These are phyloP conservation scores for Lagodon rhomboides DNA, from an alignment of 2,797 vertebrate genomes.

Conservation along the genomic window DNA sequence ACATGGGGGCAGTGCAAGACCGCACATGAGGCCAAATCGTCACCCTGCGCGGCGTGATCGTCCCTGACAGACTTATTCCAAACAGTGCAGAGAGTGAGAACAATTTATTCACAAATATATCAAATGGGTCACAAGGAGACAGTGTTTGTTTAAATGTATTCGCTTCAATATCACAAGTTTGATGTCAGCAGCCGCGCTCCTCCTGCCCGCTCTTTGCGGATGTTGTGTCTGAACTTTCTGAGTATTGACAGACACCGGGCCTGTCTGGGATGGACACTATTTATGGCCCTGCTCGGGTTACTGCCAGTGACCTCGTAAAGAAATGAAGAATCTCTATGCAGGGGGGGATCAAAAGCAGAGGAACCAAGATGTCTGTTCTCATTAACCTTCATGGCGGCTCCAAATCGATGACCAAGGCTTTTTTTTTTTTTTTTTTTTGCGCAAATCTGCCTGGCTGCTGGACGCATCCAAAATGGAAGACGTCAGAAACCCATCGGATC, in stretches of 20 bases:
- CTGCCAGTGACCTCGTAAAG: slow-evolving; percentile 80
- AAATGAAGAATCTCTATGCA: slow-evolving; percentile 74
- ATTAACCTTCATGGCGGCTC: slow-evolving; percentile 72
- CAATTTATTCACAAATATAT: slow-evolving; percentile 46
- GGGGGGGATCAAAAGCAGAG: slow-evolving; percentile 68
- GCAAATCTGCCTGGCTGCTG: slow-evolving; percentile 12
- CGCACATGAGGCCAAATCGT: slow-evolving; percentile 58
- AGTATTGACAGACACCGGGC: slow-evolving; percentile 78
- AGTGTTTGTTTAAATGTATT: slow-evolving; percentile 41
- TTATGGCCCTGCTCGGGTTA: slow-evolving; percentile 82
- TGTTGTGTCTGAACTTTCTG: slow-evolving; percentile 79
- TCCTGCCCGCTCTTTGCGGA: slow-evolving; percentile 61
- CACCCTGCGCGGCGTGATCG: slow-evolving; percentile 21
- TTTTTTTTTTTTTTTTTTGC: slow-evolving; percentile 30
- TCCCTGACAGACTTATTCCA: slow-evolving; percentile 36
- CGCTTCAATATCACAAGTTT: slow-evolving; percentile 41
- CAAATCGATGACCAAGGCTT: slow-evolving; percentile 64
- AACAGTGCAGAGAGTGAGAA: slow-evolving; percentile 16
- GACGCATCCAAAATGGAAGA: slow-evolving; percentile 8
- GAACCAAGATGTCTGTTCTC: slow-evolving; percentile 74
- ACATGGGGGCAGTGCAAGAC: slow-evolving; percentile 84
- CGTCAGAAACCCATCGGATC: not conserved
- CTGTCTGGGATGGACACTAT: slow-evolving; percentile 80
- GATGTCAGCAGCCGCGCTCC: slow-evolving; percentile 40
- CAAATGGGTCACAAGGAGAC: slow-evolving; percentile 39